Evolutionary conservation across 2,797 vertebrate species (phyloP), one percentile per base, ranked within the genome.

Genomic region (Pseudopleuronectes americanus): DNA sequence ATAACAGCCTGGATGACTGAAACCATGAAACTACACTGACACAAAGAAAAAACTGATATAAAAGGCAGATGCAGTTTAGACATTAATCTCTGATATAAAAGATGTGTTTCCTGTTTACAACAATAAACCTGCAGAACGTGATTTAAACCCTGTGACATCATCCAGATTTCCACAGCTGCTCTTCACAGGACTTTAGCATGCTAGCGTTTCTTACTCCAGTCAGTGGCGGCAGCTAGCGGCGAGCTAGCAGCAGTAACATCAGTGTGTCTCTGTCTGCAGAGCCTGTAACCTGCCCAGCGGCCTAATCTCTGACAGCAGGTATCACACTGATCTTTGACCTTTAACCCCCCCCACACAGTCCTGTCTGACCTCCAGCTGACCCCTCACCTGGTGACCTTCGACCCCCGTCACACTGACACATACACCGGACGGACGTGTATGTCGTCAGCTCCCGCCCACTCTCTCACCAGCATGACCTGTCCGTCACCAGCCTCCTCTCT

Each of bases 271-370:
- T 88, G 54, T 92, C 91, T 92, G 77, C 93, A 94, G 94, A 82
- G 89, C 78, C 80, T 83, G 83, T 77, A 90, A 90, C 81, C 89
- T 93, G 67, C 94, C 93, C 85, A 94, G 92, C 47, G 94, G 94
- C 79, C 88, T 94, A 84, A 94, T 95, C 87, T 87, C 84, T 83
- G 94, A 94, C 91, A 94, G 93, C 94, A 95, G 93, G 94, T 95
- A 92, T 71, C 79, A 51, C 45, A 26, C 31, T 91, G 67, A 80
- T 69, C 87, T 68, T 43, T 69, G 38, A 76, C 74, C 21, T 57
- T 22, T 57, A 22, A 36, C n/a, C 33, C 4, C 36, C 21, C 31
- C 41, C 41, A 2, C 43, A 48, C 79, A 72, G 56, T 60, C 53
- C 53, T 49, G 14, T 23, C 33, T 56, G 58, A 82, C 77, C 55